phyloP scores from a whole-genome alignment of 2,797 vertebrate species.

The Emydoidea blandingii region DNA sequence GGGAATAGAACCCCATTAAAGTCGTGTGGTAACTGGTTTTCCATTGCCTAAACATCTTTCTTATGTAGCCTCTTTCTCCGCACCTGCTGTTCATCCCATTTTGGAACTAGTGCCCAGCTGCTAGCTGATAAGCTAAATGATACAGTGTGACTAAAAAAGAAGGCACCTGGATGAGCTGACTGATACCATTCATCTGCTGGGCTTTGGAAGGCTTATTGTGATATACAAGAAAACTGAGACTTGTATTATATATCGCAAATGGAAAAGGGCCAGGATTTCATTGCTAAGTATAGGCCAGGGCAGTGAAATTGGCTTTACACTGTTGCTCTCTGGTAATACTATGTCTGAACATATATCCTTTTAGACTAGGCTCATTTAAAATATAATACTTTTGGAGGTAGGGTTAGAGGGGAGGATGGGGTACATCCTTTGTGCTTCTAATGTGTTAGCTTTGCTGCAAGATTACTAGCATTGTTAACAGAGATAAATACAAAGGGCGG shows the following conservation, averaged over 20 bases:
- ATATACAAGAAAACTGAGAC: slow-evolving; percentile 57
- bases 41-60: background rate
- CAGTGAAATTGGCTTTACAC: background rate
- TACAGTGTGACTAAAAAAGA: background rate
- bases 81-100: background rate
- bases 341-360: slow-evolving; percentile 40
- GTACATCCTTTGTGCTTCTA: fast-evolving
- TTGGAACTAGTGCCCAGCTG: slow-evolving; percentile 16
- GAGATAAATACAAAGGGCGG: background rate
- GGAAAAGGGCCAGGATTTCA: slow-evolving; percentile 68
- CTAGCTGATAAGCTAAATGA: slow-evolving; percentile 26
- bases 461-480: background rate
- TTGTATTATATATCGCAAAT: background rate
- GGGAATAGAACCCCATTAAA: background rate
- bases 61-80: background rate
- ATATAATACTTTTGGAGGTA: fast-evolving
- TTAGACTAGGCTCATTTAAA: slow-evolving; percentile 6
- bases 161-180: slow-evolving; percentile 61
- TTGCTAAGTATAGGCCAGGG: slow-evolving; percentile 66
- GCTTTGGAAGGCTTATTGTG: slow-evolving; percentile 48
- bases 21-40: background rate
- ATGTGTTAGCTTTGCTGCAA: background rate
- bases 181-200: slow-evolving; percentile 29
- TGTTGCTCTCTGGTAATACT: slow-evolving; percentile 41
- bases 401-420: background rate